Evolutionary conservation across 1,140 invertebrate genomes (phyloP).

Genomic region (Drosophila varians): DNA sequence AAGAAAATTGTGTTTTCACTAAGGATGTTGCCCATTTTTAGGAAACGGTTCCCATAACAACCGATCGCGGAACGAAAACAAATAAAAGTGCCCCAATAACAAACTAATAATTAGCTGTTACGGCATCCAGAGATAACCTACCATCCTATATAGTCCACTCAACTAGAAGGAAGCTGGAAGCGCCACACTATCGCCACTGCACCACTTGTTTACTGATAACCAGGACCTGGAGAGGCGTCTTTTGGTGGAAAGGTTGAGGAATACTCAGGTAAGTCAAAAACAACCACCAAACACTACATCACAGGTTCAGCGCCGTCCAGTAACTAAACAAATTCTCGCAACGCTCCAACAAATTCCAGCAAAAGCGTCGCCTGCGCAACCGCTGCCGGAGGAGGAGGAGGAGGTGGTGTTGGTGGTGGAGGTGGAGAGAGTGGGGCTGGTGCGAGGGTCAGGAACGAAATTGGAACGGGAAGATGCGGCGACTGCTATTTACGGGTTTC

Average conservation of each 20-base stretch:
- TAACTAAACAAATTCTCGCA: conserved; percentile 56
- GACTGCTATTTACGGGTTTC: conserved; percentile 81
- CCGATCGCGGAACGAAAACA: conserved; percentile 43
- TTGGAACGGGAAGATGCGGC: conserved; percentile 48
- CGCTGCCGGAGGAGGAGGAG: conserved; percentile 20
- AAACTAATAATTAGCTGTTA: conserved; percentile 39
- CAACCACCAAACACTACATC: conserved; percentile 70
- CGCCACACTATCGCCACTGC: not conserved
- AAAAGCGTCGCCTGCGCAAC: conserved; percentile 64
- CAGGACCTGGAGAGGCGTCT: conserved; percentile 16
- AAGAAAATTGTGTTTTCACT: not conserved
- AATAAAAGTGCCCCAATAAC: conserved; percentile 22
- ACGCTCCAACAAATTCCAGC: conserved; percentile 47
- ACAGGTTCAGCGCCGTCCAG: conserved; percentile 56
- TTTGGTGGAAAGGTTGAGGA: not conserved
- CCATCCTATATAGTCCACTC: conserved; percentile 17
- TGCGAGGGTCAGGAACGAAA: conserved; percentile 3
- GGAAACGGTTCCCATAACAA: conserved; percentile 14
- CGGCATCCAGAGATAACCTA: conserved; percentile 36
- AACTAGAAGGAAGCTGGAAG: not conserved
- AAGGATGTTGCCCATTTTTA: conserved; percentile 7
- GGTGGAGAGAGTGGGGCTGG: not conserved
- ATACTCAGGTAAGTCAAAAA: conserved; percentile 19
- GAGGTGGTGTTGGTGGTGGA: not conserved
- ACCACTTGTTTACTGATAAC: conserved; percentile 1